Conservation (phyloP, 2,797 vertebrate species). For the Tolypeutes matacus region DNA sequence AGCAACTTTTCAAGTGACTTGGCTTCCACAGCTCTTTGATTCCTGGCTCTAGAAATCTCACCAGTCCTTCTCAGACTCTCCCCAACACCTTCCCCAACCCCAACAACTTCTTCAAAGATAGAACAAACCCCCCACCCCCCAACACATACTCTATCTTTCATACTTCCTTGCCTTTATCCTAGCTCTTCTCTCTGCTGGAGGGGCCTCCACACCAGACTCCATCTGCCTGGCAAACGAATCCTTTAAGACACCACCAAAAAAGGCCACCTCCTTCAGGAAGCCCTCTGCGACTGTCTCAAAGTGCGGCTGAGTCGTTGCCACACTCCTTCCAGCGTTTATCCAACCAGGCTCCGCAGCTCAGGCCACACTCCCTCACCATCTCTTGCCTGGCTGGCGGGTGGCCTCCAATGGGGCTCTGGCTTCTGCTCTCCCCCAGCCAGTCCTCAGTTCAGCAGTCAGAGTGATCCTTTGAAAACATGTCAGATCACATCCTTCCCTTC, state of each 20-base stretch:
- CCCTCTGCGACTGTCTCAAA: background rate
- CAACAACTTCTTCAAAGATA: background rate
- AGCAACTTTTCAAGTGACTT: background rate
- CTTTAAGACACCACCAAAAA: background rate
- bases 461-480: conserved; percentile 9
- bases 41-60: conserved; percentile 2
- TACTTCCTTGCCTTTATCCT: background rate
- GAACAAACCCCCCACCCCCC: background rate
- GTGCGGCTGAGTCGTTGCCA: background rate
- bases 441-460: background rate
- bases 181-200: background rate
- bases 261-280: conserved; percentile 6
- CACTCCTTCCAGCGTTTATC: background rate
- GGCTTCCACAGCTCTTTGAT: background rate
- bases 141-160: background rate
- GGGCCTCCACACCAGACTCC: background rate
- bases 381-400: background rate
- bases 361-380: background rate
- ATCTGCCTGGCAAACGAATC: background rate
- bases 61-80: background rate
- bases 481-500: background rate
- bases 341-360: background rate
- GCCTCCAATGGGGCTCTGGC: background rate
- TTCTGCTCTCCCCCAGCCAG: background rate
- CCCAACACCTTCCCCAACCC: background rate